Base-by-base conservation (phyloP, 2,797 vertebrate genomes). In the Bradypodion pumilum region DNA sequence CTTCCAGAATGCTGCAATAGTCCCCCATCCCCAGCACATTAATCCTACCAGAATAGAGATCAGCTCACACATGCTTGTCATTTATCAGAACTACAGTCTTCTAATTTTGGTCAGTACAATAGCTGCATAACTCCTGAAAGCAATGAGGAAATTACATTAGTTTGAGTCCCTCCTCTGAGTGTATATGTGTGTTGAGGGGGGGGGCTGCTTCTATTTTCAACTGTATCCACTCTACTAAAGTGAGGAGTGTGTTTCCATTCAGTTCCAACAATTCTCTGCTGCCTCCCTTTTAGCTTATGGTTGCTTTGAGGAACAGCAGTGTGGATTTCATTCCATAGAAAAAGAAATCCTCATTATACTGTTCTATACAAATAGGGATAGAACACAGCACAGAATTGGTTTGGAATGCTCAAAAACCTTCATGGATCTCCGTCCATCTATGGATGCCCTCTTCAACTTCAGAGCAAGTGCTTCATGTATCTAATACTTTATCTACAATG, bases 211-310 rank as follows among this genome's bases (percentile, higher is more conserved):
- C 83, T 80, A 9, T 83, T 92, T 89, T 85, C 83, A 65, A 2
- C 59, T 75, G 65, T 56, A 7, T 79, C 86, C 89, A 81, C 62
- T 83, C 85, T 52, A 79, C 78, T 84, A 46, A 74, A 81, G 0
- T 37, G 52, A 65, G 73, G 7, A 60, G 52, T 60, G 62, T 40
- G 35, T 87, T 91, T 89, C 85, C 72, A 80, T 91, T 90, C 42
- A 85, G 89, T 91, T 89, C 87, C 82, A 92, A 78, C 87, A 86
- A 91, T 91, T 90, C 90, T 86, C 85, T 86, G 75, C 85, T 83
- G 73, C 80, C 65, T 82, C 85, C 74, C 80, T 85, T 83, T 0
- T 0, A 87, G 76, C 32, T 69, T 56, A 46, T 84, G 68, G 0
- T 12, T 82, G 37, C 83, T 88, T 87, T 86, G n/a, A 2, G 89